These are phyloP conservation scores for Pedetes capensis DNA, from an alignment of 2,113 vertebrate genomes.

Conservation along the genomic window DNA sequence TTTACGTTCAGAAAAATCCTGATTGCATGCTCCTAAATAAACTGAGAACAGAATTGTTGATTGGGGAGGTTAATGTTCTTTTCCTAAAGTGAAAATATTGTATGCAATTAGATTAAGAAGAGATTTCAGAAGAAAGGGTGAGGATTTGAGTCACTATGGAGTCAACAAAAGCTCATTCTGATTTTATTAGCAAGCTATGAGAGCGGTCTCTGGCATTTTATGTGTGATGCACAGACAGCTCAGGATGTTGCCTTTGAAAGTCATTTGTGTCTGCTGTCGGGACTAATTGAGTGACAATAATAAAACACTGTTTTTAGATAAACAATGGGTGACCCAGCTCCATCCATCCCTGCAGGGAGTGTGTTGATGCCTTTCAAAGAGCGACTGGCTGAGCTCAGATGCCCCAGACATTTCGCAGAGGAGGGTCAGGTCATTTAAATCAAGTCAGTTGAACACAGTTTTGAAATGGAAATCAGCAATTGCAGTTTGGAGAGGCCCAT, in stretches of 20 bases:
- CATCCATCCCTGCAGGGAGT: slow-evolving; percentile 62
- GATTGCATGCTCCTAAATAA: slow-evolving; percentile 51
- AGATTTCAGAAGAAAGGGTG: slow-evolving; percentile 63
- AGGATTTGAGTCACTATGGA: slow-evolving; percentile 23
- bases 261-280: slow-evolving; percentile 74
- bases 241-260: slow-evolving; percentile 69
- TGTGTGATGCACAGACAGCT: slow-evolving; percentile 3
- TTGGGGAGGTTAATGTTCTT: slow-evolving; percentile 65
- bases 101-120: slow-evolving; percentile 66
- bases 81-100: slow-evolving; percentile 73
- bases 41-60: slow-evolving; percentile 66
- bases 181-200: slow-evolving; percentile 77
- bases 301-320: slow-evolving; percentile 76
- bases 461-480: slow-evolving; percentile 73
- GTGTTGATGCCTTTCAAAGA: slow-evolving; percentile 67
- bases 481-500: slow-evolving; percentile 54
- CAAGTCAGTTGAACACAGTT: slow-evolving; percentile 72
- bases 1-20: slow-evolving; percentile 50
- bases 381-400: slow-evolving; percentile 53
- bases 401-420: slow-evolving; percentile 58
- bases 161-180: slow-evolving; percentile 62
- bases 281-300: slow-evolving; percentile 78
- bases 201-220: slow-evolving; percentile 51
- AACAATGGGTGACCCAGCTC: slow-evolving; percentile 59
- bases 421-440: slow-evolving; percentile 75